Base-by-base conservation (phyloP, 2,113 vertebrate species). In the Pomatorhinus ruficollis region DNA sequence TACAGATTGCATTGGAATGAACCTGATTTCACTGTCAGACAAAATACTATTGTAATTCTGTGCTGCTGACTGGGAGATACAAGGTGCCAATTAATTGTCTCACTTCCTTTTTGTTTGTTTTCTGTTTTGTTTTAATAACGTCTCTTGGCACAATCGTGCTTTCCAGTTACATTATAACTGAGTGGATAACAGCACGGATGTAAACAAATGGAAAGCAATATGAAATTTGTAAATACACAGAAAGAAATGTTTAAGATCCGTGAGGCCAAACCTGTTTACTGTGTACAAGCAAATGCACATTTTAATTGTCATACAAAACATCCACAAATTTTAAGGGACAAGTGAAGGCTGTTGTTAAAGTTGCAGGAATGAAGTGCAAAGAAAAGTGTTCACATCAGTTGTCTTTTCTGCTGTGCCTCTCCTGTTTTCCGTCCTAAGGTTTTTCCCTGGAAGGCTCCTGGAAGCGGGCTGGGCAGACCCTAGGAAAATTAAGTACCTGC, bases 1-100 rank as follows among this genome's bases (percentile, higher is more conserved):
- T 87, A 71, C 60, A 75, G 93, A 93, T 89, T 87, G 76, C 42
- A 14, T 83, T 91, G 65, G 17, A 95, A 78, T 60, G 75, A 68
- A 90, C 33, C 52, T 69, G 87, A 76, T 82, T 82, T 79, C 8
- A 0, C 61, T 78, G 25, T 89, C 87, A 92, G 61, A 89, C 65
- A 87, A 59, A 96, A 91, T 59, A 7, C 68, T 35, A 5, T 72
- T 57, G 47, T 74, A 80, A 52, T 93, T 91, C 35, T 47, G 21
- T 80, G 50, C 64, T 57, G 23, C 77, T 84, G 37, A 42, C 56
- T 95, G 80, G 23, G 69, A 89, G 47, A 84, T 68, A 23, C 0
- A 7, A 82, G 44, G 65, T 47, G 74, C 53, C 83, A 89, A 31
- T 94, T 94, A 94, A 82, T 92, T 91, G 61, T 57, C 64, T 54